Evolutionary conservation across 2,113 vertebrate genomes (phyloP).

Genomic region (Microcebus ravelobensis): DNA sequence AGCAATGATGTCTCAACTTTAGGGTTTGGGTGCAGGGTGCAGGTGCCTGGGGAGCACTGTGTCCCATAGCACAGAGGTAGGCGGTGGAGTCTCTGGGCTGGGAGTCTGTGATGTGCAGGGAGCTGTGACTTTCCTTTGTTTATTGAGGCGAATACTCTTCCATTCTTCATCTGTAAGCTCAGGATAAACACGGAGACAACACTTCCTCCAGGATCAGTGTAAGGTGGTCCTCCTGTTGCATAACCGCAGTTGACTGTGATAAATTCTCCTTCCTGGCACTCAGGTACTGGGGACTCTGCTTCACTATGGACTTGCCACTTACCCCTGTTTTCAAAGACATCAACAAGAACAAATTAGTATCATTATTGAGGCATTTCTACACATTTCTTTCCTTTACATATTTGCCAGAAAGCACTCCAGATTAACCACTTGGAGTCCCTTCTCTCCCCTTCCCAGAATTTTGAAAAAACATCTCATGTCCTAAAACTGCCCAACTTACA

Average conservation of each 20-base stretch:
- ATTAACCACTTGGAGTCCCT: not conserved
- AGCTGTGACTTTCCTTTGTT: not conserved
- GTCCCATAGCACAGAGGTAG: slow-evolving; percentile 20
- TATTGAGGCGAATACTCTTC: not conserved
- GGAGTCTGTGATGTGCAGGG: slow-evolving; percentile 2
- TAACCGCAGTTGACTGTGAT: slow-evolving; percentile 24
- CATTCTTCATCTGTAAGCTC: slow-evolving; percentile 46
- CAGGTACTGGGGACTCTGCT: not conserved
- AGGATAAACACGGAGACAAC: slow-evolving; percentile 17
- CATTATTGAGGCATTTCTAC: not conserved
- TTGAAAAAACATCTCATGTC: not conserved
- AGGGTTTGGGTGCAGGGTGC: not conserved
- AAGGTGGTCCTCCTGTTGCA: not conserved
- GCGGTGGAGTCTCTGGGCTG: not conserved
- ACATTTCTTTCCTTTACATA: not conserved
- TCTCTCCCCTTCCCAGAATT: not conserved
- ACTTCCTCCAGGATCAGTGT: not conserved
- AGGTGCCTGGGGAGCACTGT: not conserved
- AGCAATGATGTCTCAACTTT: not conserved
- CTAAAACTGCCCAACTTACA: slow-evolving; percentile 26
- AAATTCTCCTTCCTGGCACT: not conserved
- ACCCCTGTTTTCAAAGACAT: slow-evolving; percentile 21
- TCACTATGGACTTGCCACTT: not conserved
- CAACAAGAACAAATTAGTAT: not conserved
- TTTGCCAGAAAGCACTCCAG: not conserved